Evolutionary conservation across 2,113 vertebrate genomes (phyloP), one percentile per base, ranked within the genome.

Genomic region (Fulmarus glacialis): DNA sequence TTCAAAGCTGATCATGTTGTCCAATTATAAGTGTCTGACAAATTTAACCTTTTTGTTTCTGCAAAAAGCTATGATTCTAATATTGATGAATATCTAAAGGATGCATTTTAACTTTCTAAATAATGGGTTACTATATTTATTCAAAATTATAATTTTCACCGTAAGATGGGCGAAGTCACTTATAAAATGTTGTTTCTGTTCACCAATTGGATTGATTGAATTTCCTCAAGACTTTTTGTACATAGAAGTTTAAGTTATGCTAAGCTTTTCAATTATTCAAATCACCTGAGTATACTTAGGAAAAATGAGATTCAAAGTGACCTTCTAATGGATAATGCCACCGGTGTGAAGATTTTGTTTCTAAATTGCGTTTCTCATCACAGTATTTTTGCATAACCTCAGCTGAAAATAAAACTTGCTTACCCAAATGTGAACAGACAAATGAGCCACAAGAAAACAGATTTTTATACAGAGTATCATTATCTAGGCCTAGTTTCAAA

Each of bases 231-330:
- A 60, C 9, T n/a, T 63, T 19, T 71, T 42, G 8, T 26, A 78
- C 0, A 0, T 4, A 47, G 42, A 87, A 63, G 21, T 86, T 90
- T 43, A 77, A 83, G 67, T 87, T 50, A 45, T 21, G 4, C n/a
- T 55, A 82, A 82, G 68, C 36, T 89, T 92, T 94, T 80, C 59
- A 95, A 89, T 86, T 75, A 93, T 81, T 87, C 60, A 89, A 87
- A 89, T 81, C 66, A 93, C 52, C 43, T 38, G 42, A 86, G 14
- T 55, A 38, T 53, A 74, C 29, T 71, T 56, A 67, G 50, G 63
- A 78, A 86, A 95, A 94, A 87, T 26, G 26, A 89, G 56, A 89
- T 74, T 84, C 63, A 56, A 85, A 84, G 45, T 60, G 47, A 82
- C 70, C 75, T 78, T 93, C 52, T 94, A 74, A 79, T 47, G 72